These are phyloP conservation scores for Boloria euphrosyne DNA, from an alignment of 2,888 invertebrate genomes.

Conservation along the genomic window DNA sequence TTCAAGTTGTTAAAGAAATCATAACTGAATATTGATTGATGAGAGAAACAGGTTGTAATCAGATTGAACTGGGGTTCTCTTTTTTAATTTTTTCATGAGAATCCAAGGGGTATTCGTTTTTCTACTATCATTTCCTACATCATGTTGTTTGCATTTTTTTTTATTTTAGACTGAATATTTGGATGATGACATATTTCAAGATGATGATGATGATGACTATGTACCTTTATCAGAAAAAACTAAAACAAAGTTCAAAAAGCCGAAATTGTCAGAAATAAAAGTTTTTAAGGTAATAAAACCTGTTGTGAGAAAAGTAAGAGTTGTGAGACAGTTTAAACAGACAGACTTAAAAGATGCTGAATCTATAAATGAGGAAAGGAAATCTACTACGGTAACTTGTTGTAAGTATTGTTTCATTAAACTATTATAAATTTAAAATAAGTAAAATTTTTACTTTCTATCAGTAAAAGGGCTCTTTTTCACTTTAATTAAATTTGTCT, in stretches of 20 bases:
- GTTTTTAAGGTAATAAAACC: conserved; percentile 68
- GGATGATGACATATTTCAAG: conserved; percentile 66
- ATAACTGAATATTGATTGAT: too few relatives aligned
- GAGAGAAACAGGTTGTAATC: too few relatives aligned
- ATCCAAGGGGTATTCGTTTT: too few relatives aligned
- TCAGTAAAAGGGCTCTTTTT: too few relatives aligned
- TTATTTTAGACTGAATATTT: conserved; percentile 62
- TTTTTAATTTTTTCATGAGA: too few relatives aligned
- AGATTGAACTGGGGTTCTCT: too few relatives aligned
- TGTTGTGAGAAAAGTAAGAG: conserved; percentile 66
- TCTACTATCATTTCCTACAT: too few relatives aligned
- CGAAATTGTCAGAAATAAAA: conserved; percentile 68
- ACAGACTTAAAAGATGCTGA: conserved; percentile 48
- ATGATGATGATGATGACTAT: conserved; percentile 71
- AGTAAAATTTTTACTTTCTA: too few relatives aligned
- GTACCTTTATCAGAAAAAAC: conserved; percentile 62
- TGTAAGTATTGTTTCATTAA: conserved; percentile 58
- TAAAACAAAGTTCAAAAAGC: conserved; percentile 68
- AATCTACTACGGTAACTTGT: conserved; percentile 73
- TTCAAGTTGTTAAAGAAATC: too few relatives aligned
- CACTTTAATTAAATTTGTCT: too few relatives aligned
- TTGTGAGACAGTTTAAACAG: conserved; percentile 61
- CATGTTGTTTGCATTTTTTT: too few relatives aligned
- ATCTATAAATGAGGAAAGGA: conserved; percentile 53
- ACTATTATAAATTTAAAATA: too few relatives aligned